Percentiles rank a stretch among this genome's conserved stretches.
phyloP scores from a whole-genome alignment of 2,797 vertebrate species.

The Hozukius guyotensis region DNA sequence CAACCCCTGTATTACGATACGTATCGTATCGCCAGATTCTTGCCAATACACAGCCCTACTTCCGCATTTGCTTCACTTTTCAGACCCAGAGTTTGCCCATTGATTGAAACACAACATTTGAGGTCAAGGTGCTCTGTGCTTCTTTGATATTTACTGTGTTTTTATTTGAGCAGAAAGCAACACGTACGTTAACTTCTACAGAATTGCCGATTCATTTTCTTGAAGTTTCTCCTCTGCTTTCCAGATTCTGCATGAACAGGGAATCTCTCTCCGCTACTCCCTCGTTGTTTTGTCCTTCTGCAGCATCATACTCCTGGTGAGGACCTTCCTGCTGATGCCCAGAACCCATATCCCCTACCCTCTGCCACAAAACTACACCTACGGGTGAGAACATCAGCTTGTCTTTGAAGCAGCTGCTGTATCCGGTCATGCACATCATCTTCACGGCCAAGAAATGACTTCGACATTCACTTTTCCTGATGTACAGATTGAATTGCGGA shows the following conservation, averaged over 20 bases:
- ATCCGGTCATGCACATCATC: not conserved
- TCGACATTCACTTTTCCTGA: not conserved
- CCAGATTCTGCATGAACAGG: slow-evolving; percentile 86
- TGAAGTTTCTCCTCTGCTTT: not conserved
- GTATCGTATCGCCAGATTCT: too few species aligned
- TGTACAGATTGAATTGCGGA: slow-evolving; percentile 58
- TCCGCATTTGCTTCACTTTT: not conserved
- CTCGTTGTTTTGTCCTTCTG: slow-evolving; percentile 87
- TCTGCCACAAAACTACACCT: slow-evolving; percentile 82
- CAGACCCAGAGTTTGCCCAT: not conserved
- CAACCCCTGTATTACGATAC: too few species aligned
- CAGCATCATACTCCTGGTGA: slow-evolving; percentile 84
- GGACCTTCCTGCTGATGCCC: slow-evolving; percentile 89
- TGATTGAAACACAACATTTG: not conserved
- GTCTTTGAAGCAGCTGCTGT: not conserved
- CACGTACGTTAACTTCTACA: not conserved
- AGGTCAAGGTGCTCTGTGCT: not conserved
- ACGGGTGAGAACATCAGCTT: slow-evolving; percentile 80
- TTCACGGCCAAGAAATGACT: not conserved
- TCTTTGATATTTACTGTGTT: not conserved
- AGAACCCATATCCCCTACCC: slow-evolving; percentile 85
- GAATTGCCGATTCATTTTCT: not conserved
- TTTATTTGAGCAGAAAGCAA: not conserved
- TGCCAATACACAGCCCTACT: not conserved
- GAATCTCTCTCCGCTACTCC: slow-evolving; percentile 78